Base-by-base conservation (phyloP, 2,797 vertebrate species). In the Propithecus perrieri region DNA sequence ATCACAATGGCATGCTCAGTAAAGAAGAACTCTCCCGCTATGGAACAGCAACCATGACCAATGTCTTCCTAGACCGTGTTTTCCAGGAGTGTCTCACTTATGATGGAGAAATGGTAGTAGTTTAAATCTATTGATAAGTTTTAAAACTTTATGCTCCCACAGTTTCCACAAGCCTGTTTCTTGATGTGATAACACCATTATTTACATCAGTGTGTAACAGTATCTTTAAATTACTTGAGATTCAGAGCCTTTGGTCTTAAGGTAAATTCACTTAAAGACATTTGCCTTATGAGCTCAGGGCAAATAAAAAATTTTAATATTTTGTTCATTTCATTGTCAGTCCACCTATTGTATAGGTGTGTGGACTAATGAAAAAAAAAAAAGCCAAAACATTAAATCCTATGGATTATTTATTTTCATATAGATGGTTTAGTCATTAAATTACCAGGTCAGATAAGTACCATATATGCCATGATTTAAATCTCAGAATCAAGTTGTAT, bases 41-140 rank as follows among this genome's bases (percentile, higher is more conserved):
- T 6, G 99, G 99, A 98, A 99, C 99, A 24, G 99, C 99, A 22
- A 99, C 99, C 4, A 98, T 99, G 89, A 99, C 99, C 91, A 99
- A 99, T 2, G 99, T 99, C 96, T 99, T 99, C 97, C 98, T 99
- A 97, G 99, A 99, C 97, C 98, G 99, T 30, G 99, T 99, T 91
- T 99, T 99, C 98, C 99, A 99, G 98, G 99, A 99, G 97, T 99
- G 99, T 94, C 99, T 99, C 95, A 99, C 99, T 57, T 99, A 99
- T 0, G 99, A 99, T 91, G 99, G 99, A 97, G 99, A 99, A 99
- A 99, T 99, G 99, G 99, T 99, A 99, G 91, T 93, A 88, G 46
- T 78, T 93, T 72, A 93, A 96, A 74, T 72, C n/a, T 95, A 10
- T 26, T 61, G 26, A 65, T 65, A 72, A 67, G 13, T 87, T 91